phyloP scores from a whole-genome alignment of 1,140 invertebrate genomes.

The Chionoecetes opilio region DNA sequence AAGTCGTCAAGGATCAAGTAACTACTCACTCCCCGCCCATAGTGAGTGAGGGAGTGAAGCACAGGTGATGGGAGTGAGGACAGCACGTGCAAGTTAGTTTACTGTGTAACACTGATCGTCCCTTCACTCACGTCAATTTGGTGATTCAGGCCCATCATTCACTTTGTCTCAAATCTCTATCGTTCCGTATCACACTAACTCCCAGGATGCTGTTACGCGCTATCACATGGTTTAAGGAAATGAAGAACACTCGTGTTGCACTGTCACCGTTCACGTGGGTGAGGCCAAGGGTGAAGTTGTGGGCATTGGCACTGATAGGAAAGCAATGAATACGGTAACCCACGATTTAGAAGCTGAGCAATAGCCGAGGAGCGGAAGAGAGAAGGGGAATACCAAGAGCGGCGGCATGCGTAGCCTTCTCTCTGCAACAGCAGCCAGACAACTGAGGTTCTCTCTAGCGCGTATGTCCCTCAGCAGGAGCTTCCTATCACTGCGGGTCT shows the following conservation, averaged over 20 bases:
- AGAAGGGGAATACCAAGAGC: background rate
- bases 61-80: background rate
- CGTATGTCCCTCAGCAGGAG: too few species aligned
- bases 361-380: background rate
- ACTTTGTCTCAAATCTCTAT: background rate
- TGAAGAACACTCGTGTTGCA: too few species aligned
- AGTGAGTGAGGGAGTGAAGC: background rate
- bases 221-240: background rate
- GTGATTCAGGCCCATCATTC: background rate
- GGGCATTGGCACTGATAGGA: background rate
- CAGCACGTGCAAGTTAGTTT: background rate
- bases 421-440: background rate
- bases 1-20: background rate
- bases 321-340: background rate
- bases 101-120: background rate
- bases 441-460: constrained; percentile 11
- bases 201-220: background rate
- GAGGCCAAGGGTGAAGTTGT: background rate
- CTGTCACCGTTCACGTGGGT: background rate
- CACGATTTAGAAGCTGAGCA: background rate
- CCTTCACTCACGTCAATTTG: background rate
- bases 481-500: background rate
- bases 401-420: background rate
- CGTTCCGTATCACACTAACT: background rate
- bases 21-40: background rate